Evolutionary conservation across 1,140 invertebrate genomes (phyloP).

Genomic region (Eubasilissa regina): DNA sequence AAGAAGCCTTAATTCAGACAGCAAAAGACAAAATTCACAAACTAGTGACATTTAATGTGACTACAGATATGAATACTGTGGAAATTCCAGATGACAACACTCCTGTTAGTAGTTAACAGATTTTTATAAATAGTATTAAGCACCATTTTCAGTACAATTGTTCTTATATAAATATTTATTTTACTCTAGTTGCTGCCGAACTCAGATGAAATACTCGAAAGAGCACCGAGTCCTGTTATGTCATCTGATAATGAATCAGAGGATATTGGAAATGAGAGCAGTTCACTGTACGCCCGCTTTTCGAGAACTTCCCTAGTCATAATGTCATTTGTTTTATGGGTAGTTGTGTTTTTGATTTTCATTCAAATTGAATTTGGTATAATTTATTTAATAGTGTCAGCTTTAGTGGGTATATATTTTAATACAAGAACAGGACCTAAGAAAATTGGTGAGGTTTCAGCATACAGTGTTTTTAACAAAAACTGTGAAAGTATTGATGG

Average conservation of each 20-base stretch:
- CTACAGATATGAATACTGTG: conserved; percentile 42
- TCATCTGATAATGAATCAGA: conserved; percentile 43
- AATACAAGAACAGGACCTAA: conserved; percentile 86
- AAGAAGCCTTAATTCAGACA: conserved; percentile 65
- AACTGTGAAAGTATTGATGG: conserved; percentile 94
- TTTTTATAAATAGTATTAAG: neutral
- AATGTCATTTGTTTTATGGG: conserved; percentile 63
- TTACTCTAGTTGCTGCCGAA: conserved; percentile 36
- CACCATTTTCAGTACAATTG: neutral
- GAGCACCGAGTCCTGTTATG: conserved; percentile 33
- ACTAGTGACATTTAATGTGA: conserved; percentile 41
- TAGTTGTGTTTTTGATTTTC: conserved; percentile 65
- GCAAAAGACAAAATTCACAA: conserved; percentile 63
- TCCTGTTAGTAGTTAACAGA: conserved; percentile 35
- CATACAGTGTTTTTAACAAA: conserved; percentile 98
- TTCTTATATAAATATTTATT: neutral
- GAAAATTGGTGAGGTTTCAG: conserved; percentile 86
- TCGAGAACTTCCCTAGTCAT: conserved; percentile 39
- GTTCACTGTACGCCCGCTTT: conserved; percentile 33
- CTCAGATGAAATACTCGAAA: conserved; percentile 20
- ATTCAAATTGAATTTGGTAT: conserved; percentile 90
- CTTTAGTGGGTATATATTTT: conserved; percentile 85
- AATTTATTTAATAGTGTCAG: conserved; percentile 88
- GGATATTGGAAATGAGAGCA: conserved; percentile 41
- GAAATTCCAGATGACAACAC: conserved; percentile 46